Conservation (phyloP, 1,140 invertebrate genomes). For the Amyelois transitella region DNA sequence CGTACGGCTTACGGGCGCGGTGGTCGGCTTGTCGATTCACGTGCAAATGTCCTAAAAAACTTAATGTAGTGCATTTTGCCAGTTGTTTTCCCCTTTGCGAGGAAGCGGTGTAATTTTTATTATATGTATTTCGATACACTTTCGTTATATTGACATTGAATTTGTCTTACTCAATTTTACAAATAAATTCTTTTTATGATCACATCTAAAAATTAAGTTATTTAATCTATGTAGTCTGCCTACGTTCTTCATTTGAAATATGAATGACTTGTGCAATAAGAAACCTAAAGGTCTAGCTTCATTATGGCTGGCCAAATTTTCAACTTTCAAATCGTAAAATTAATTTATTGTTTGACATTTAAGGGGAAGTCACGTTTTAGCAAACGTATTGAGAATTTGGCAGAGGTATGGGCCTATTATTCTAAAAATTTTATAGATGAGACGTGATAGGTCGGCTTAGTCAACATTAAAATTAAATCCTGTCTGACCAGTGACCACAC, state of each 20-base stretch:
- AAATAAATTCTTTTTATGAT: too few relatives aligned
- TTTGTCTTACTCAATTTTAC: too few relatives aligned
- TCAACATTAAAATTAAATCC: background rate
- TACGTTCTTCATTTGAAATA: background rate
- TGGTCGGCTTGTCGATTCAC: background rate
- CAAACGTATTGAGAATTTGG: background rate
- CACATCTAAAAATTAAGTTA: too few relatives aligned
- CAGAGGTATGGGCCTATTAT: background rate
- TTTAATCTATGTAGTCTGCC: background rate
- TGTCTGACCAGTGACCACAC: background rate
- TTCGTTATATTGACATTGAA: too few relatives aligned
- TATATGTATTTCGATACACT: too few relatives aligned
- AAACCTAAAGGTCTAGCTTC: background rate
- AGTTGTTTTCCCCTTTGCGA: background rate
- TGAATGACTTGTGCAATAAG: background rate
- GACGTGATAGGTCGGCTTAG: background rate
- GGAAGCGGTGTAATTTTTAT: background rate
- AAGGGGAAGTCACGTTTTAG: background rate
- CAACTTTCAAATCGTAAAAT: background rate
- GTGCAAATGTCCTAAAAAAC: background rate
- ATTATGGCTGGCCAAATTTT: background rate
- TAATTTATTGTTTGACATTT: background rate
- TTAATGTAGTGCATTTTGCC: background rate
- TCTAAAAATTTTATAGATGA: background rate
- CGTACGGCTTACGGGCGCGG: conserved; percentile 9